Base-by-base conservation (phyloP, 92 coral and sea anemone species). In the Parazoanthus darwini region DNA sequence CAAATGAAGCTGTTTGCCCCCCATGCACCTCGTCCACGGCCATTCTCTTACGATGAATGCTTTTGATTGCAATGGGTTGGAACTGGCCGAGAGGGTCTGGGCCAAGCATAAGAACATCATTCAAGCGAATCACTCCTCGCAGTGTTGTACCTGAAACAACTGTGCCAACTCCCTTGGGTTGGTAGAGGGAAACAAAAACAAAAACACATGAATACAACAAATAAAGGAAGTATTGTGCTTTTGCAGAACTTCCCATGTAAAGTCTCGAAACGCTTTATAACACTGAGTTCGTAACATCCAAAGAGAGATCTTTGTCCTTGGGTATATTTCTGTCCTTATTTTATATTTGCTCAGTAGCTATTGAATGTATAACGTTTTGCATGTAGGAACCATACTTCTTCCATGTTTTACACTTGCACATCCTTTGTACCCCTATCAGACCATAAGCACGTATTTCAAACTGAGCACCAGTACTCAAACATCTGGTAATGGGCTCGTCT, bases 1-100 rank as follows among this genome's bases (percentile, higher is more conserved):
- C 94, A 89, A 97, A 97, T 13, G 99, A 97, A 8, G 98, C 96
- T 11, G 99, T 97, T 88, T 97, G 99, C 22, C 99, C 99, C 11
- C 96, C 99, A 2, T 98, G 97, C 46, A 97, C 98, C 70, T 97
- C 98, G 74, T 91, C 91, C 51, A 97, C 99, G 20, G 96, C 95
- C 97, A 97, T 92, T 86, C 99, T 91, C 91, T 97, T 97, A 14
- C 99, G 96, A 82, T 97, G 99, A 39, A 97, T 97, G 65, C 97
- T 96, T 89, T 94, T 92, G 92, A 97, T 94, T 1, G 97, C 88
- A 81, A 97, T 92, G 13, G 97, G 94, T 35, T 96, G 97, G 72
- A 97, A 97, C 93, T 97, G 99, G n/a, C 99, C 99, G 16, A 97
- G 91, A 25, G 99, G 96, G 86, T 97, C 99, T 91, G 99, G 99